Base-by-base conservation (phyloP, 2,797 vertebrate genomes). In the Anabacerthia variegaticeps region DNA sequence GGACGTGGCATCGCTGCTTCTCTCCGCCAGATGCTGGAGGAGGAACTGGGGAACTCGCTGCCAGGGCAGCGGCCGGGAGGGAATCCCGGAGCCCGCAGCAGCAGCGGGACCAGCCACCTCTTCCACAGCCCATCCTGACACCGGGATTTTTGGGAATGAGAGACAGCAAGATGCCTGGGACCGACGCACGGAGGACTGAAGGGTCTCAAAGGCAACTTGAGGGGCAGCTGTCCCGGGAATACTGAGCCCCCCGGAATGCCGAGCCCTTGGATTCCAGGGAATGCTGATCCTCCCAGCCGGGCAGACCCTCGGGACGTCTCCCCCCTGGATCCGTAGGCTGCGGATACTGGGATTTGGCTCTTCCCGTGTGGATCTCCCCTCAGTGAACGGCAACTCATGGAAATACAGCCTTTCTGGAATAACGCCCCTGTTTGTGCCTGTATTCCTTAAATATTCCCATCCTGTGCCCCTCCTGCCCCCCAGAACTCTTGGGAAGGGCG, bases 11-110 rank as follows among this genome's bases (percentile, higher is more conserved):
- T 1, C 1, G 2, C 11, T 26, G 37, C 36, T 34, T 62, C 19
- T 81, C 21, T 55, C 5, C 79, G 63, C 23, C 76, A 98, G 98
- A 95, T 97, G 71, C 75, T 98, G 72, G 98, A 98, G 74, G 95
- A 97, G 66, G 97, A 98, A 43, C 89, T 98, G 84, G 96, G 95
- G 79, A 97, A 93, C 21, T 76, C 43, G 7, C 95, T 95, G 55
- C 92, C 79, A 5, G 95, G 36, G 46, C 46, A 46, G 46, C 46
- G 46, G 48, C 48, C 23, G 16, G 22, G 28, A 14, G 62, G 44
- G 39, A 73, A 36, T 75, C 78, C n/a, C 0, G 7, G 10, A 8
- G 1, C 63, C 52, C 92, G 43, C 6, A 2, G 71, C 17, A 5
- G 43, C 49, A 74, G 68, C 73, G 68, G 76, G 24, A 54, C 66